Evolutionary conservation across 2,113 vertebrate genomes (phyloP).

Genomic region (Sylvia atricapilla): DNA sequence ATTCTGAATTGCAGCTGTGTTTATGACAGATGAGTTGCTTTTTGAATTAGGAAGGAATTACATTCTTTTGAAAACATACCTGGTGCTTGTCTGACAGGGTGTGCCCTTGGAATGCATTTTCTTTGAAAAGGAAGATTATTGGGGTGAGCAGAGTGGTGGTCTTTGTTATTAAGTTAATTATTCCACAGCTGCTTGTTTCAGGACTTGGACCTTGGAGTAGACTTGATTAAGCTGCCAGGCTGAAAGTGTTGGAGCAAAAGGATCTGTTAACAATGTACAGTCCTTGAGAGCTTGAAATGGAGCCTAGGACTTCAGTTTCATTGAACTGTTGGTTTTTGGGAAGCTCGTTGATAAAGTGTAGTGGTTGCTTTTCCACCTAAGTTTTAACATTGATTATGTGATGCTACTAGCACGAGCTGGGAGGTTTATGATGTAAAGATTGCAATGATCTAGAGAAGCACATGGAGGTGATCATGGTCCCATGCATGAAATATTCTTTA

Average conservation of each 20-base stretch:
- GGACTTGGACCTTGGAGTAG: background rate
- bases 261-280: background rate
- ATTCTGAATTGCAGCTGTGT: background rate
- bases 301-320: background rate
- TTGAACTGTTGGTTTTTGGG: background rate
- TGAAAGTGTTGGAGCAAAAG: background rate
- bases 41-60: background rate
- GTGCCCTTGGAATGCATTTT: background rate
- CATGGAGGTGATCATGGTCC: background rate
- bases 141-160: background rate
- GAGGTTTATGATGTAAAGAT: background rate
- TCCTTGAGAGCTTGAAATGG: background rate
- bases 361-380: background rate
- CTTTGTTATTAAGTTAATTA: background rate
- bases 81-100: background rate
- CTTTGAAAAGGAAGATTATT: background rate
- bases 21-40: background rate
- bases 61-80: background rate
- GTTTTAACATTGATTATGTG: background rate
- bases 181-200: background rate
- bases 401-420: accelerated
- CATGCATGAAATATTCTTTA: background rate
- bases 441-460: background rate
- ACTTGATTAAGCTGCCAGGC: background rate
- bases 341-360: background rate